Conservation (phyloP, 1,140 invertebrate genomes). For the Lepidotrigona ventralis region DNA sequence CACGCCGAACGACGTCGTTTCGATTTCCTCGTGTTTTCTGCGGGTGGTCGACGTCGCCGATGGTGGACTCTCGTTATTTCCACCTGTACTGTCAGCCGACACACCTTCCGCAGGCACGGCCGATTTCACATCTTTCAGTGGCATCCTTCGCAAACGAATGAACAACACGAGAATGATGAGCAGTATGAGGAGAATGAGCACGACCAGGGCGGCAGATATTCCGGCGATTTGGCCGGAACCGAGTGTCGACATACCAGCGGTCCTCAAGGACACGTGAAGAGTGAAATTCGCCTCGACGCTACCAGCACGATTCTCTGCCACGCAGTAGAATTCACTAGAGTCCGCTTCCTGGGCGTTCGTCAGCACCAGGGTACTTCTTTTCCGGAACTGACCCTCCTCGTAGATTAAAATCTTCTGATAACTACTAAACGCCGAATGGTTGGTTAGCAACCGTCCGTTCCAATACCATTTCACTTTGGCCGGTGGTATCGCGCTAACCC, state of each 20-base stretch:
- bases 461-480: conserved; percentile 93
- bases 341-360: conserved; percentile 93
- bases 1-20: conserved; percentile 72
- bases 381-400: conserved; percentile 86
- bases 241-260: conserved; percentile 88
- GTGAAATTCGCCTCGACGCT: conserved; percentile 96
- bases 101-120: conserved; percentile 86
- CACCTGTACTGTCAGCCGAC: conserved; percentile 78
- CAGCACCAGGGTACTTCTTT: conserved; percentile 89
- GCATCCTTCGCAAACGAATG: conserved; percentile 85
- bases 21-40: conserved; percentile 73
- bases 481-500: conserved; percentile 89
- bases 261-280: conserved; percentile 88
- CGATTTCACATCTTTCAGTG: conserved; percentile 87
- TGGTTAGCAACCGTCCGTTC: conserved; percentile 89
- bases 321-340: conserved; percentile 93
- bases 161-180: conserved; percentile 87
- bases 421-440: conserved; percentile 89
- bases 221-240: conserved; percentile 92
- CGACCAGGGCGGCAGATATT: conserved; percentile 89
- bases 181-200: conserved; percentile 88
- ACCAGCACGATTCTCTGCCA: conserved; percentile 94
- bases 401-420: conserved; percentile 90
- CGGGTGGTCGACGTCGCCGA: conserved; percentile 66
- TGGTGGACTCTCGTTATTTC: conserved; percentile 58